phyloP scores from a whole-genome alignment of 1,140 invertebrate species.

The Aphaenogaster ashmeadi region DNA sequence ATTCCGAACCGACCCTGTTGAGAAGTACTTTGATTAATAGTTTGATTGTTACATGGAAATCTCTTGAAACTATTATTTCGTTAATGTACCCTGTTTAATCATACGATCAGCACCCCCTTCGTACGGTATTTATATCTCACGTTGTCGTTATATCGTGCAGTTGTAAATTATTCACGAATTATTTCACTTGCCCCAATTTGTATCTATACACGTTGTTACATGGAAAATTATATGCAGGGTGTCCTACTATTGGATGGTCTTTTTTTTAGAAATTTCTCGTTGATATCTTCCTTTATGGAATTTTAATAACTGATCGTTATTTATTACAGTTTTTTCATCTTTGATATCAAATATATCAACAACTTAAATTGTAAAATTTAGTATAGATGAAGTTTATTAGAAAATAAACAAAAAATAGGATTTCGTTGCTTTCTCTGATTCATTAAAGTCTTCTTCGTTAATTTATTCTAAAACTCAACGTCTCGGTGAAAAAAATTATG shows the following conservation, averaged over 20 bases:
- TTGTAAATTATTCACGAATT: constrained; percentile 46
- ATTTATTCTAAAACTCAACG: not conserved
- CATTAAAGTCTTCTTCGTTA: not conserved
- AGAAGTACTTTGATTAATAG: constrained; percentile 1
- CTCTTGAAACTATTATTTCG: not conserved
- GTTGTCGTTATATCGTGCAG: constrained; percentile 43
- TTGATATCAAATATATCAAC: not conserved
- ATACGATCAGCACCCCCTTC: not conserved
- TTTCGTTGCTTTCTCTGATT: not conserved
- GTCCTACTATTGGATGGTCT: constrained; percentile 16
- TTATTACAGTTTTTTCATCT: not conserved
- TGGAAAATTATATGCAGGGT: constrained; percentile 24
- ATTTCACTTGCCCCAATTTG: constrained; percentile 28
- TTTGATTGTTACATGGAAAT: not conserved
- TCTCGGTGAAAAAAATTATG: not conserved
- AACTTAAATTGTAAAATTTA: constrained; percentile 6
- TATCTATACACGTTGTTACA: constrained; percentile 42
- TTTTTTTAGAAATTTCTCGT: not conserved
- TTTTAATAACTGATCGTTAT: not conserved
- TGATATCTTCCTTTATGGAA: not conserved
- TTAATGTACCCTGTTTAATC: constrained; percentile 4
- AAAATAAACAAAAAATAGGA: not conserved
- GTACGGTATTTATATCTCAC: constrained; percentile 26
- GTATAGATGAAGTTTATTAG: not conserved
- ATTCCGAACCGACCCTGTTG: not conserved